Base-by-base conservation (phyloP, 2,797 vertebrate species). In the Catostomus latipinnis region DNA sequence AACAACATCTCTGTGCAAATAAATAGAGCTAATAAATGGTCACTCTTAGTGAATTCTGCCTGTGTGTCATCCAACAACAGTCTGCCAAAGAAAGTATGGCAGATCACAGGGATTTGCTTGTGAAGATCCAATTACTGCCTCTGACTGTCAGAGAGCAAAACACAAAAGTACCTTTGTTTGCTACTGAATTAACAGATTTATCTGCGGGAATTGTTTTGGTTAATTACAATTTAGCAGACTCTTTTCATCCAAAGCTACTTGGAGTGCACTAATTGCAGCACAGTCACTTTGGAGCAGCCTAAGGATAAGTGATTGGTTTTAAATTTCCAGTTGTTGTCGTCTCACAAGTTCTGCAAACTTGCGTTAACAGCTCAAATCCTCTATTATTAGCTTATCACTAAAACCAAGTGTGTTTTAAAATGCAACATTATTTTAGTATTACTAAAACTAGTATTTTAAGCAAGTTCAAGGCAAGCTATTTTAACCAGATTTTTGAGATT, bases 111-210 rank as follows among this genome's bases (percentile, higher is more conserved):
- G 75, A 61, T 61, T 69, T 77, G 22, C 48, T 77, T 79, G 57
- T 71, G 60, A 56, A 65, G 6, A 70, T 48, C 76, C 22, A 62
- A 61, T 70, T 78, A 63, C 52, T 54, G 60, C 58, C 18, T 78
- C 22, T 52, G 43, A 63, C 11, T 22, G 45, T 8, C 45, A 63
- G 34, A 63, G 43, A 63, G 7, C 48, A 60, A 70, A 78, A 79
- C 60, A 72, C 14, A 11, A 43, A 79, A 56, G 58, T 49, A 16
- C 16, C 4, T 8, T 80, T 66, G 61, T 57, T 56, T 71, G 69
- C 69, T 50, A 72, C 16, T 12, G 52, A 72, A 57, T 72, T 57
- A 54, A 71, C 70, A 72, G 68, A 66, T 79, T 78, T 71, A 57
- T 57, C 53, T 52, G 18, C 6, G 10, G 52, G 61, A 73, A 73